Conservation (phyloP, 1,140 invertebrate genomes). For the Drosophila santomea region DNA sequence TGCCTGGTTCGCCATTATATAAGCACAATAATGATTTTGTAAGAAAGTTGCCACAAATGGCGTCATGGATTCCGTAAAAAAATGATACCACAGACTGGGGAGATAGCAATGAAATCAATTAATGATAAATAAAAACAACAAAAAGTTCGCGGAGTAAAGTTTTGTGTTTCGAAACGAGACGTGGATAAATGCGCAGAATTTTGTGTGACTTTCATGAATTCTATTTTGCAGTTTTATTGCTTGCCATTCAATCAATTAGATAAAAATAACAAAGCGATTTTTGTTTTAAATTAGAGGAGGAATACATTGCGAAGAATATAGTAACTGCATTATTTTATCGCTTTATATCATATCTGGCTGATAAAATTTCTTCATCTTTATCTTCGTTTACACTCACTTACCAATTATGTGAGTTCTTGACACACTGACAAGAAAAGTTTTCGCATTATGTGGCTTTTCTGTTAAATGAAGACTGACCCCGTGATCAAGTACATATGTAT, state of each 20-base stretch:
- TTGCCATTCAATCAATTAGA: slow-evolving; percentile 30
- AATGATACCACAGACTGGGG: slow-evolving; percentile 49
- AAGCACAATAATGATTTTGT: slow-evolving; percentile 56
- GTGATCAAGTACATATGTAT: neutral
- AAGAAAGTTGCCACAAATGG: slow-evolving; percentile 55
- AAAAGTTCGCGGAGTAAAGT: slow-evolving; percentile 33
- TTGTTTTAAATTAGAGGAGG: slow-evolving; percentile 1
- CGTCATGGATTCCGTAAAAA: slow-evolving; percentile 71
- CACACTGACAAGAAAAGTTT: slow-evolving; percentile 39
- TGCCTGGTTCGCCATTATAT: slow-evolving; percentile 31
- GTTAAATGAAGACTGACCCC: slow-evolving; percentile 28
- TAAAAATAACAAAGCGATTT: slow-evolving; percentile 16
- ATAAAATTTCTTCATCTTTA: slow-evolving; percentile 51
- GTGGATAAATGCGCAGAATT: slow-evolving; percentile 53
- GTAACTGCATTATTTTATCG: slow-evolving; percentile 27
- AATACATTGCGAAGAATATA: slow-evolving; percentile 7
- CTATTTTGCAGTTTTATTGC: slow-evolving; percentile 34
- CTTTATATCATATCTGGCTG: slow-evolving; percentile 28
- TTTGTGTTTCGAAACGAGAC: slow-evolving; percentile 26
- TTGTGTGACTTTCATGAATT: neutral
- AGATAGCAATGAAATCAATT: slow-evolving; percentile 69
- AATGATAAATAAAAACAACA: slow-evolving; percentile 47
- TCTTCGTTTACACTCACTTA: neutral
- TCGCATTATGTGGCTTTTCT: neutral
- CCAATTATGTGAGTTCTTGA: slow-evolving; percentile 61